A percentile compares a stretch with the other conserved stretches of the same genome.
Evolutionary conservation across 2,797 vertebrate species (phyloP).

Genomic region (Hoplostethus atlanticus): DNA sequence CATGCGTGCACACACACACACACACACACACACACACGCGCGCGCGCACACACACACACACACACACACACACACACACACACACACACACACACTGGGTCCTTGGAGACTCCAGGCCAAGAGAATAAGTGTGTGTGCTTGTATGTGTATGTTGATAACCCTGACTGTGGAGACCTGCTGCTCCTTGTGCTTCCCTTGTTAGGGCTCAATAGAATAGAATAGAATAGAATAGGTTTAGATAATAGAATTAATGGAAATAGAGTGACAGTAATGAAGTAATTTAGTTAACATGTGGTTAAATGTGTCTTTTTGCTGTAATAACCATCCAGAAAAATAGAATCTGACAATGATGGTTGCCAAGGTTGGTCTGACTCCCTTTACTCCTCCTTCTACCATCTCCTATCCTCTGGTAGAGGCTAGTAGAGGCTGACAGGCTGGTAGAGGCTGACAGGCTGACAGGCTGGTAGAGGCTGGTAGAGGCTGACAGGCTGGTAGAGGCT

Average conservation of each 20-base stretch:
- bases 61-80: constrained; percentile 35
- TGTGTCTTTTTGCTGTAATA: not conserved
- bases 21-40: constrained; percentile 49
- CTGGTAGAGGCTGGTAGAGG: no score
- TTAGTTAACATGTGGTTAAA: constrained; percentile 3
- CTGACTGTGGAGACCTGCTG: constrained; percentile 15
- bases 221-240: not conserved
- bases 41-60: constrained; percentile 48
- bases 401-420: no score
- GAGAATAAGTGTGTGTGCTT: constrained; percentile 12
- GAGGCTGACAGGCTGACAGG: no score
- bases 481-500: not conserved
- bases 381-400: no score
- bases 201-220: not conserved
- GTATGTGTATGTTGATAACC: constrained; percentile 17
- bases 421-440: no score
- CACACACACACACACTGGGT: constrained; percentile 4
- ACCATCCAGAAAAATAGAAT: not conserved
- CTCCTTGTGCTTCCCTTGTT: not conserved
- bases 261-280: not conserved
- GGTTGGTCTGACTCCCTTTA: no score
- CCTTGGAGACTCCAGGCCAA: constrained; percentile 42
- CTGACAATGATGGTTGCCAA: no score
- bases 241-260: not conserved
- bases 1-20: constrained; percentile 20